Conservation (phyloP, 2,888 invertebrate genomes). For the Quadriops clusia region DNA sequence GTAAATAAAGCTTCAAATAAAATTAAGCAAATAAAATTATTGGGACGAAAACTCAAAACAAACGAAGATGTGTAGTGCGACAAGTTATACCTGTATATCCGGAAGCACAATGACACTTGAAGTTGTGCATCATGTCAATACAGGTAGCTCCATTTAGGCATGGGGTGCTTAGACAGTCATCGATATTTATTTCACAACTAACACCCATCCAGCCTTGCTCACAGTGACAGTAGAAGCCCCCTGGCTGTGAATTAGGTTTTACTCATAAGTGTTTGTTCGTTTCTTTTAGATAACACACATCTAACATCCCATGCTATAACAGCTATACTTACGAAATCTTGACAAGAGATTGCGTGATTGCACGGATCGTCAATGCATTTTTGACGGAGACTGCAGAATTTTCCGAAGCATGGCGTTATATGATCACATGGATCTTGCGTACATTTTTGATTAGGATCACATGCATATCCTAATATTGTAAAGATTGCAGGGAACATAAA, state of each 20-base stretch:
- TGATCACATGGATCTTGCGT: constrained; percentile 40
- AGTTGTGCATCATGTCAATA: constrained; percentile 39
- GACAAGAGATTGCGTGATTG: constrained; percentile 47
- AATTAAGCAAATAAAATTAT: too few relatives aligned
- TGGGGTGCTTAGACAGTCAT: constrained; percentile 44
- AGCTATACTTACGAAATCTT: constrained; percentile 48
- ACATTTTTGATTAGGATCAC: constrained; percentile 28
- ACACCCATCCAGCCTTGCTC: constrained; percentile 55
- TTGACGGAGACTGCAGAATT: constrained; percentile 28
- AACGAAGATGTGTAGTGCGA: too few relatives aligned
- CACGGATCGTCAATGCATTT: constrained; percentile 48
- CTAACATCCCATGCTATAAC: too few relatives aligned
- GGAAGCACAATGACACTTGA: constrained; percentile 41
- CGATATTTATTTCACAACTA: constrained; percentile 43
- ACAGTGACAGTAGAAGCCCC: constrained; percentile 57
- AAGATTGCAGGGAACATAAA: constrained; percentile 15
- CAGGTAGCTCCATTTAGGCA: constrained; percentile 57
- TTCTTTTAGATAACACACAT: too few relatives aligned
- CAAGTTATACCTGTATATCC: constrained; percentile 50
- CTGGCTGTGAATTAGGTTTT: constrained; percentile 33
- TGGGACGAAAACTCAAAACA: too few relatives aligned
- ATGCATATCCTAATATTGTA: constrained; percentile 25
- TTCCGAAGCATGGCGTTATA: constrained; percentile 38
- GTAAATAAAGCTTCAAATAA: too few relatives aligned
- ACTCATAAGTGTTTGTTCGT: too few relatives aligned